These are phyloP conservation scores for Cygnus atratus DNA, from an alignment of 2,113 vertebrate genomes.

Conservation along the genomic window DNA sequence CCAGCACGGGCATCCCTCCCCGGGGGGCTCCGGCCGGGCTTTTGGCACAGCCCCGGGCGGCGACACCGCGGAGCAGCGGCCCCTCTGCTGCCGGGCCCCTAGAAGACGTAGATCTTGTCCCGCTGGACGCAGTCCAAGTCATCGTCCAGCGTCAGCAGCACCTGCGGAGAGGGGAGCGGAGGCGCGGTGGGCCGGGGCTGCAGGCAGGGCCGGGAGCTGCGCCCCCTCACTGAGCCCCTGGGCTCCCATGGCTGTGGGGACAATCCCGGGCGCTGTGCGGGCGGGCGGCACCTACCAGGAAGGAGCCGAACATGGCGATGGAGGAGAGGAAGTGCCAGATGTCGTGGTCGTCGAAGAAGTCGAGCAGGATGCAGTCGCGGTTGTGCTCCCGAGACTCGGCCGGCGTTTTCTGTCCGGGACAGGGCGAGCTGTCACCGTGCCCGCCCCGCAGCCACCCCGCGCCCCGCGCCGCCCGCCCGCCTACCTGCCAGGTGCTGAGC, in stretches of 20 bases:
- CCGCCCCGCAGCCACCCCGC: no score
- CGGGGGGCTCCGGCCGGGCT: background rate
- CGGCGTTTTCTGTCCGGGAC: constrained; percentile 88
- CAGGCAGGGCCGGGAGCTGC: no score
- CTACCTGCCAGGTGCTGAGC: constrained; percentile 98
- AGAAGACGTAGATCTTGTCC: constrained; percentile 97
- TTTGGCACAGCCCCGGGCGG: background rate
- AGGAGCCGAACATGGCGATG: constrained; percentile 98
- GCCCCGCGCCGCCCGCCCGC: background rate
- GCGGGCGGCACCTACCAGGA: constrained; percentile 80
- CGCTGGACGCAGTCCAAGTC: constrained; percentile 91
- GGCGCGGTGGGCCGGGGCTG: rapidly evolving
- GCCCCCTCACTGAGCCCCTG: no score
- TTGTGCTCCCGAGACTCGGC: constrained; percentile 97
- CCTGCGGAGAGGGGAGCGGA: constrained; percentile 64
- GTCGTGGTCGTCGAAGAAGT: constrained; percentile 97
- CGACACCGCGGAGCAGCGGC: no score
- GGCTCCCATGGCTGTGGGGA: no score
- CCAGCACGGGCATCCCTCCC: background rate
- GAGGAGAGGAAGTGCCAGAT: constrained; percentile 99
- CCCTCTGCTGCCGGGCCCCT: background rate
- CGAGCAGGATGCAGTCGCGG: constrained; percentile 92
- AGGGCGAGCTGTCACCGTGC: rapidly evolving
- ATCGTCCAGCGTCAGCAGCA: constrained; percentile 93
- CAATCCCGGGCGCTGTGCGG: rapidly evolving